Base-by-base conservation (phyloP, 2,113 vertebrate species). In the Thunnus thynnus region DNA sequence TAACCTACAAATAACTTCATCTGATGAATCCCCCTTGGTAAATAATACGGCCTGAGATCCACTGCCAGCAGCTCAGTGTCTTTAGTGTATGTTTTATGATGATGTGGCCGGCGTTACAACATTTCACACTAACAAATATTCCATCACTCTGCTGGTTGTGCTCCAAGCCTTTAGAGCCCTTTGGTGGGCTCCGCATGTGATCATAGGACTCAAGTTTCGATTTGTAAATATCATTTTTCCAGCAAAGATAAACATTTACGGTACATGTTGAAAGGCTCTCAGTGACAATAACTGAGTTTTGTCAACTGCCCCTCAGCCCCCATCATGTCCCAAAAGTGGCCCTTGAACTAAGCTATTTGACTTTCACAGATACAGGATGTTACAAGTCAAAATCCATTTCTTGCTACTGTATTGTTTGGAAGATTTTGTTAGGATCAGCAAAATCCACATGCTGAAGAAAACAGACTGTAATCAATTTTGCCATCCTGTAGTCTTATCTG, bases 401-500 rank as follows among this genome's bases (percentile, higher is more conserved):
- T 55, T 69, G 67, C 52, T 50, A 36, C n/a, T 54, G 62, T 48
- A 67, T 82, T 80, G 52, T 83, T 67, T 16, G 1, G 4, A 25
- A 57, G 44, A 70, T 83, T 88, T 75, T 47, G 3, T 64, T 83
- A 44, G 67, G 66, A 92, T 92, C 91, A 92, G 87, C 90, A 87
- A 76, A 89, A 88, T 78, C 36, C 72, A 16, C 80, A 87, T 25
- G 60, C 85, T 80, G 88, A 84, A 78, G 76, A 69, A 90, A 86
- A 86, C 32, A 67, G 76, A 55, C 61, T 57, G 66, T 67, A 91
- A 94, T 95, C 92, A 94, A 78, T 92, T 80, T 89, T 81, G 90
- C 76, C 88, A 76, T 80, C 89, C 81, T 56, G 80, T 69, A 52
- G 60, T 80, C 88, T 94, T 94, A 94, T 94, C 94, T 74, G 67